phyloP scores from a whole-genome alignment of 1,140 invertebrate genomes.

The Spodoptera frugiperda region DNA sequence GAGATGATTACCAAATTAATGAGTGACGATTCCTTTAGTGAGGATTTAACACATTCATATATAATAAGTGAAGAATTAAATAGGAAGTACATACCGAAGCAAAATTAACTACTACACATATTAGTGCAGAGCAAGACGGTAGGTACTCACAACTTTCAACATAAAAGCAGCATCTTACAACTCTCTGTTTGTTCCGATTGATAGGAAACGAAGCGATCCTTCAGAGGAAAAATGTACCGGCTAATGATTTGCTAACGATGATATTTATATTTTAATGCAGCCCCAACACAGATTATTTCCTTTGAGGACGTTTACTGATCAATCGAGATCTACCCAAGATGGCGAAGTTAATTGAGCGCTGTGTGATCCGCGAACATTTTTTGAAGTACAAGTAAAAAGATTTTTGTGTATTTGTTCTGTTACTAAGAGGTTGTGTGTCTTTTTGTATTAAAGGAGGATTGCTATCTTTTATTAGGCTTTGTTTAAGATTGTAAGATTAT shows the following conservation, averaged over 20 bases:
- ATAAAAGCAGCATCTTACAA: conserved; percentile 39
- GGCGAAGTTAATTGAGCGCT: conserved; percentile 23
- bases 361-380: conserved; percentile 14
- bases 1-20: too few relatives aligned
- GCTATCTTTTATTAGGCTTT: too few relatives aligned
- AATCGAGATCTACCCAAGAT: conserved; percentile 35
- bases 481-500: too few relatives aligned
- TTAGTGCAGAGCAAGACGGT: too few relatives aligned
- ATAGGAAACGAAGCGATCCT: conserved; percentile 69
- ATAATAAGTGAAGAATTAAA: too few relatives aligned
- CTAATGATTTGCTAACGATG: conserved; percentile 85
- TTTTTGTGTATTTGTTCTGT: conserved; percentile 2
- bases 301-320: conserved; percentile 67
- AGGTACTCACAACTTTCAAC: too few relatives aligned
- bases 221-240: conserved; percentile 71
- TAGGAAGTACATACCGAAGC: too few relatives aligned
- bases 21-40: too few relatives aligned
- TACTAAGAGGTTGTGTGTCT: background rate
- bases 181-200: conserved; percentile 64
- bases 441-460: too few relatives aligned
- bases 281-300: conserved; percentile 79
- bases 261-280: conserved; percentile 84
- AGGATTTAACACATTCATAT: too few relatives aligned
- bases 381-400: background rate
- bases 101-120: too few relatives aligned